Evolutionary conservation across 1,140 invertebrate genomes (phyloP).

Genomic region (Psix sp.): DNA sequence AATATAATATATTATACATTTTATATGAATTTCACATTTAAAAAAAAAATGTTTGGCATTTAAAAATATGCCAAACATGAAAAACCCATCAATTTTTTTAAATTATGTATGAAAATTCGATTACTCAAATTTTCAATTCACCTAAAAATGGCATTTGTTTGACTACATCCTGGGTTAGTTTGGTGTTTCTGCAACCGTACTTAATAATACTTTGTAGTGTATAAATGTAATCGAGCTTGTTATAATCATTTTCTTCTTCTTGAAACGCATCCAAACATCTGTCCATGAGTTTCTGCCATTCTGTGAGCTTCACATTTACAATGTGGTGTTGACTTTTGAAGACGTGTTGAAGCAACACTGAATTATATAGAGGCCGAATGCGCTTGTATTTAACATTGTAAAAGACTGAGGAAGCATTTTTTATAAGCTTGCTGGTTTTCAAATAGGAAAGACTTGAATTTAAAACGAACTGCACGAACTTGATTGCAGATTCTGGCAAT

Average conservation of each 20-base stretch:
- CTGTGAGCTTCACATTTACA: slow-evolving; percentile 7
- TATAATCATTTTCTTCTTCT: slow-evolving; percentile 21
- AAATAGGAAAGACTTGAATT: slow-evolving; percentile 10
- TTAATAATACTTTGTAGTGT: slow-evolving; percentile 29
- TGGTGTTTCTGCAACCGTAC: slow-evolving; percentile 27
- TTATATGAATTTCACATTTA: too few species aligned
- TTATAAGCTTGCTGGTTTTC: slow-evolving; percentile 16
- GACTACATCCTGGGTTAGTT: slow-evolving; percentile 14
- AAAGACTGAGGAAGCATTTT: slow-evolving; percentile 15
- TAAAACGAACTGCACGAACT: slow-evolving; percentile 26
- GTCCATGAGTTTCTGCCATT: slow-evolving; percentile 38
- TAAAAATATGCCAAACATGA: background rate
- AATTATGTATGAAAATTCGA: too few species aligned
- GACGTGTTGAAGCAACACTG: slow-evolving; percentile 9
- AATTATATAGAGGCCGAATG: slow-evolving; percentile 19
- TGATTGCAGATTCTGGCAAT: slow-evolving; percentile 24
- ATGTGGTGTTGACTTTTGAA: slow-evolving; percentile 36
- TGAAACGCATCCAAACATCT: slow-evolving; percentile 39
- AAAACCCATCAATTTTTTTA: background rate
- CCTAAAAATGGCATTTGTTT: slow-evolving; percentile 15
- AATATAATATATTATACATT: too few species aligned
- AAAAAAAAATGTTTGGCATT: too few species aligned
- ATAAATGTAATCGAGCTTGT: slow-evolving; percentile 38
- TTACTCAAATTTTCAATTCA: too few species aligned
- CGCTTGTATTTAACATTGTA: slow-evolving; percentile 16